Base-by-base conservation (phyloP, 2,113 vertebrate genomes). In the Ornithorhynchus anatinus region DNA sequence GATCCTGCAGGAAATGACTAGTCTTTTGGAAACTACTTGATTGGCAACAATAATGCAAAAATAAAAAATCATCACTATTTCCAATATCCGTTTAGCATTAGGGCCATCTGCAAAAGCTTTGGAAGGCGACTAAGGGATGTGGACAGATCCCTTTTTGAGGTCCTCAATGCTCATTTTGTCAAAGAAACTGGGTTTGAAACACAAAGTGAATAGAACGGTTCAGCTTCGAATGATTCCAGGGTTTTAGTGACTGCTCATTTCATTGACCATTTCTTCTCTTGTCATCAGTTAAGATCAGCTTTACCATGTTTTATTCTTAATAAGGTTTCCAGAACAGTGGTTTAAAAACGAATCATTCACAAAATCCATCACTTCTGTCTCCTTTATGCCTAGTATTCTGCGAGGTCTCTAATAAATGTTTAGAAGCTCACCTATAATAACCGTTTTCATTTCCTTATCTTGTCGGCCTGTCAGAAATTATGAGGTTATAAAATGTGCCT, bases 1-100 rank as follows among this genome's bases (percentile, higher is more conserved):
- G n/a, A n/a, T n/a, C n/a, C n/a, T n/a, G n/a, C n/a, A n/a, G n/a
- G n/a, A n/a, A n/a, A n/a, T n/a, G n/a, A n/a, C n/a, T n/a, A n/a
- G 19, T 48, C 31, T 35, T 32, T 36, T 42, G 79, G 33, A 73
- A 79, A 67, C 13, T 25, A 58, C 6, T 13, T 42, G 56, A 45
- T 65, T 23, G 68, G n/a, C 11, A 75, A 40, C 64, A 8, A 42
- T 67, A 69, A 63, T 60, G 17, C 67, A 44, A 69, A 66, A 47
- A 51, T 20, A 57, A 20, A 22, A 48, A n/a, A 69, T 59, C 22
- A 78, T 10, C 6, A 20, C 33, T 4, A 57, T 15, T 43, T 81
- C 56, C 69, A 73, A 57, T 78, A 69, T 63, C 70, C 57, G 52
- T 14, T n/a, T 42, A 44, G 11, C 17, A 38, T 25, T 72, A 5